These are phyloP conservation scores for Hypotaenidia philippensis DNA, from an alignment of 2,797 vertebrate species.

Conservation along the genomic window DNA sequence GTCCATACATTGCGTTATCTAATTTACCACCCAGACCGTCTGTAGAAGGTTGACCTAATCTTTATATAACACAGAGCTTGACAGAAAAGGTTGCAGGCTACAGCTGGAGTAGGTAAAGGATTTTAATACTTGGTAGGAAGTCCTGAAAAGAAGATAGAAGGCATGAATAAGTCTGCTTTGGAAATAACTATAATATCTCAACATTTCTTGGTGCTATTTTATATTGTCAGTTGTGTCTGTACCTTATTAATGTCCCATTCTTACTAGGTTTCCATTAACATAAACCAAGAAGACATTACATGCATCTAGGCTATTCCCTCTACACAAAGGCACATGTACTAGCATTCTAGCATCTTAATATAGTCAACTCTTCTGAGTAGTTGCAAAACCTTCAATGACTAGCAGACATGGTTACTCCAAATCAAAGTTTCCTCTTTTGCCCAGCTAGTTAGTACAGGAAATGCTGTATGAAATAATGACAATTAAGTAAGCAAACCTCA, in stretches of 20 bases:
- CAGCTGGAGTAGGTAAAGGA: background rate
- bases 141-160: background rate
- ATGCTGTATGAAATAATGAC: background rate
- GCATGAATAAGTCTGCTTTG: background rate
- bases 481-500: background rate
- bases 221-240: background rate
- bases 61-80: background rate
- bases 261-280: background rate
- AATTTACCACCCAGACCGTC: background rate
- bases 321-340: background rate
- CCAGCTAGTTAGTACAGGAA: background rate
- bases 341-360: conserved; percentile 19
- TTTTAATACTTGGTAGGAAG: background rate
- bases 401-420: background rate
- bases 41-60: background rate
- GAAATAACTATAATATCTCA: background rate
- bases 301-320: background rate
- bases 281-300: conserved; percentile 20
- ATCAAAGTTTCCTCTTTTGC: background rate
- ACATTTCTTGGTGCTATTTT: background rate
- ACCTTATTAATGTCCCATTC: background rate
- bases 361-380: background rate
- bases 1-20: background rate
- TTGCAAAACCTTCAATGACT: background rate
- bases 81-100: background rate